Base-by-base conservation (phyloP, 2,888 invertebrate species). In the Lycaena phlaeas region DNA sequence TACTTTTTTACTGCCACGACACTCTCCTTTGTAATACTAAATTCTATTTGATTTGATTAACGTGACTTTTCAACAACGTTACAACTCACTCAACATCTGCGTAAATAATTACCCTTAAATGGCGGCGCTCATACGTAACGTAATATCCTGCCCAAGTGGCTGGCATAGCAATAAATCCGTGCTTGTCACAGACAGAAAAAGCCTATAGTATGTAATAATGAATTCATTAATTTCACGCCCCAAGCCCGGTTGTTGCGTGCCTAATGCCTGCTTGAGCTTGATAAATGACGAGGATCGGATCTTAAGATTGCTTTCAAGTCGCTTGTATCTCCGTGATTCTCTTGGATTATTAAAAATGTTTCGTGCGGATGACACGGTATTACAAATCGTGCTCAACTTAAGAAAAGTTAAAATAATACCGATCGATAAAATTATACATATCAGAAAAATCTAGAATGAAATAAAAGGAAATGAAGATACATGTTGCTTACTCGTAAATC, bases 191-290 rank as follows among this genome's bases (percentile, higher is more conserved):
- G 62, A 64, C 76, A 75, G 72, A 75, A 75, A 74, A 75, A 74
- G 60, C 69, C 61, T 49, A 50, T 62, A 66, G 68, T 70, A 71
- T 59, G 71, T 73, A 64, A 70, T 75, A 74, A 74, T 72, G 67
- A 71, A 71, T 78, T 75, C 74, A 77, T 76, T 75, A 77, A 77
- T 78, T 74, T 71, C 62, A 70, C 72, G 61, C 64, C 60, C 49
- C 54, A 38, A 44, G 30, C 48, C 51, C 45, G 44, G 40, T 48
- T 48, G 43, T 43, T 40, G 46, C 42, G 44, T 45, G 44, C 44
- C 48, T 52, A 50, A 48, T 50, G 48, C 48, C 42, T 38, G 43
- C 46, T 48, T 42, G 38, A 45, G 36, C 45, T 44, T 56, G 53
- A 56, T 56, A 52, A 53, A 56, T 53, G 45, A 29, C 37, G 31